phyloP scores from a whole-genome alignment of 2,113 vertebrate genomes.

The Rousettus leschenaultii region DNA sequence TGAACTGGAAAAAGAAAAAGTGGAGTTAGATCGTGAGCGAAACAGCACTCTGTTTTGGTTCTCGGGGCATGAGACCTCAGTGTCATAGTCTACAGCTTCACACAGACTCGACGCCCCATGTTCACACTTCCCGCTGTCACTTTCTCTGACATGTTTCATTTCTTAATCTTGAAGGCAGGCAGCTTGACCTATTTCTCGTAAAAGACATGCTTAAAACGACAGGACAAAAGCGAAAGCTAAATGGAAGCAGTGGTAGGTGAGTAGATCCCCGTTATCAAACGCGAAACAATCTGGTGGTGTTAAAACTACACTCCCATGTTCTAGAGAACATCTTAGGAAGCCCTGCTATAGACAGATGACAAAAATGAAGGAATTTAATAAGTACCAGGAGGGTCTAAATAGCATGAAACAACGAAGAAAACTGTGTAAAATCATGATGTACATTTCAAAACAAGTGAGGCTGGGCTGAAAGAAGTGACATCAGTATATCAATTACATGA shows the following conservation, averaged over 20 bases:
- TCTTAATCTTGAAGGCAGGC: not conserved
- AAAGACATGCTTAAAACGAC: not conserved
- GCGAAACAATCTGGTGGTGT: not conserved
- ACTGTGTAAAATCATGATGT: not conserved
- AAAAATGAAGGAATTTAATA: not conserved
- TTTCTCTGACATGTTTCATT: not conserved
- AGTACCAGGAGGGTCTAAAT: not conserved
- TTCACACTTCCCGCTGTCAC: not conserved
- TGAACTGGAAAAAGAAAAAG: constrained; percentile 86
- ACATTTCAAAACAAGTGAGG: constrained; percentile 52
- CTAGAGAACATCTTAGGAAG: not conserved
- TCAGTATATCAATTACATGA: constrained; percentile 42
- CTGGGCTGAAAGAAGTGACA: constrained; percentile 20
- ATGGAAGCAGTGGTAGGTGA: not conserved
- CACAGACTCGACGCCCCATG: not conserved
- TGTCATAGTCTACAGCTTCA: not conserved
- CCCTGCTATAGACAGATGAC: not conserved
- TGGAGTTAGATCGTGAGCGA: not conserved
- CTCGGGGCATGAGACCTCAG: not conserved
- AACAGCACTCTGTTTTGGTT: not conserved
- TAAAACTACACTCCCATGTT: not conserved
- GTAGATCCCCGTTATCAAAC: not conserved
- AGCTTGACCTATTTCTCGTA: not conserved
- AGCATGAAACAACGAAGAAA: not conserved
- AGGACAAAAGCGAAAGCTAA: not conserved